Base-by-base conservation (phyloP, 2,113 vertebrate species). In the Cyprinus carpio region DNA sequence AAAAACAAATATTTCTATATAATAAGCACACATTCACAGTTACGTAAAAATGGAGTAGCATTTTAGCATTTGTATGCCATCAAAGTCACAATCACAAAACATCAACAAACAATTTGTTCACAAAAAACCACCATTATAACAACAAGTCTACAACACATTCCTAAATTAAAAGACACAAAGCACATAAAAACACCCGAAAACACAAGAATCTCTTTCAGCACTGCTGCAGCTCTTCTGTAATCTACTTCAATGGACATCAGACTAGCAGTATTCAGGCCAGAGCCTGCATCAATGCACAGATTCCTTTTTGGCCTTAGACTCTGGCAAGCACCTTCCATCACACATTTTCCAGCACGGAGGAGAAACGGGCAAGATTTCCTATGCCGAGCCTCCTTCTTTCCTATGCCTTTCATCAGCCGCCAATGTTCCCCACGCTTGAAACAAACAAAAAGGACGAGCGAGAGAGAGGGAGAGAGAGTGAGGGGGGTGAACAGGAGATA, bases 401-500 rank as follows among this genome's bases (percentile, higher is more conserved):
- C 78, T 81, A 58, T 67, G 40, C 65, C 84, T 85, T 85, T 80
- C 75, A 85, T 85, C 81, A 83, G 81, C 49, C 34, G 37, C 67
- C 69, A 80, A 58, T 83, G 29, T 49, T 85, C 54, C 62, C 80
- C 34, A 85, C 27, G 18, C 56, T 71, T 15, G 43, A 84, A 49
- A 71, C 34, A 67, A 65, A 75, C n/a, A 85, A 78, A 87, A 91
- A 91, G 56, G 12, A 74, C 85, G 84, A 89, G 88, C 1, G 13
- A 91, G 87, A 85, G 87, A 87, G 85, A 85, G 88, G 88, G 88
- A 86, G 78, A 37, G 27, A 2, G 74, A 43, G 20, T 11, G 76
- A 18, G 82, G 56, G 74, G 54, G 54, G 49, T 46, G 60, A 80
- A 84, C 80, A 54, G 72, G 86, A 86, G 88, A 83, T 89, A 87